phyloP scores from a whole-genome alignment of 53 echinoderm and acorn worm species.

The Echinarachnius parma region DNA sequence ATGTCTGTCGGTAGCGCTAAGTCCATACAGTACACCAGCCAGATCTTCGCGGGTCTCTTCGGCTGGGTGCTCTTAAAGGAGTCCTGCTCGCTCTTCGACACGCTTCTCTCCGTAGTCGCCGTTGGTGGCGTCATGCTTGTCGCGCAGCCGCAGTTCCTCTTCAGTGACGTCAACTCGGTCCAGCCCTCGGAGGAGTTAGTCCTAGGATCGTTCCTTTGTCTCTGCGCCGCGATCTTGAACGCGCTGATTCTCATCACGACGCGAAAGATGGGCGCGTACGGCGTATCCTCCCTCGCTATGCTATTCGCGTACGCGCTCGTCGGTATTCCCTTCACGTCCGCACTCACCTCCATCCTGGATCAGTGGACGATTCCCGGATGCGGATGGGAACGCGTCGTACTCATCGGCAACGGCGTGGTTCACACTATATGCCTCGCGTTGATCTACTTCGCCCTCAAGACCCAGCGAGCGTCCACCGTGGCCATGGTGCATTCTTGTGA shows the following conservation, averaged over 20 bases:
- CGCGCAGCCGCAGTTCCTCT: constrained; percentile 49
- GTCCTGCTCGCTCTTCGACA: constrained; percentile 30
- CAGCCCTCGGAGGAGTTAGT: background rate
- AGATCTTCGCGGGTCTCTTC: constrained; percentile 44
- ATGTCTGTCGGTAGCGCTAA: constrained; percentile 47
- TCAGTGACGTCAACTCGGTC: constrained; percentile 10
- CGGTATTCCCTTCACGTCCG: background rate
- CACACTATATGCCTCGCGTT: background rate
- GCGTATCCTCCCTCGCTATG: constrained; percentile 4
- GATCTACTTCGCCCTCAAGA: background rate
- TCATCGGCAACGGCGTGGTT: constrained; percentile 1
- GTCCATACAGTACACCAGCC: constrained; percentile 47
- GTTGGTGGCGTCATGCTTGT: constrained; percentile 37
- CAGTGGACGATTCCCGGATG: constrained; percentile 28
- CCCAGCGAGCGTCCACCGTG: constrained; percentile 19
- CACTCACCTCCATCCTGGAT: background rate
- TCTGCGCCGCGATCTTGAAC: constrained; percentile 16
- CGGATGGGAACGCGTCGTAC: constrained; percentile 25
- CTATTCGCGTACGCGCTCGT: constrained; percentile 16
- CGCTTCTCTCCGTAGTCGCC: constrained; percentile 24
- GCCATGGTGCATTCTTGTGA: constrained; percentile 13
- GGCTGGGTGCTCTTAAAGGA: constrained; percentile 39
- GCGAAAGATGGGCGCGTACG: constrained; percentile 9
- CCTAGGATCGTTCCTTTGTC: constrained; percentile 28
- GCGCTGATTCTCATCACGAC: constrained; percentile 25